phyloP scores from a whole-genome alignment of 2,888 invertebrate genomes.

The Monopis laevigella region DNA sequence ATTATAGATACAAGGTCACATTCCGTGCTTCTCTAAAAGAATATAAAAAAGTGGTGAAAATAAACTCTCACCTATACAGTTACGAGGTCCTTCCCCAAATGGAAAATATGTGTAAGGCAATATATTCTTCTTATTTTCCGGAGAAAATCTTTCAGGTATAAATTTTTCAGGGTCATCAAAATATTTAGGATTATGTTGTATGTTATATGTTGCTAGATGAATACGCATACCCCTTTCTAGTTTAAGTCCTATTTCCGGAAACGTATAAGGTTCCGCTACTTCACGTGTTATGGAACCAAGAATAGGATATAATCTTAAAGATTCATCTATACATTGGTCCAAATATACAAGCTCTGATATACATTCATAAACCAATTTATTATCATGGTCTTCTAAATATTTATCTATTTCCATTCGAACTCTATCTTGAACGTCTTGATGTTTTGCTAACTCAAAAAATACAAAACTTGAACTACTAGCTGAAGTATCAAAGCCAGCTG shows the following conservation, averaged over 20 bases:
- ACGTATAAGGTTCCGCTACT: constrained; percentile 3
- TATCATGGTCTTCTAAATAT: constrained; percentile 33
- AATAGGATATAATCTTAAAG: constrained; percentile 49
- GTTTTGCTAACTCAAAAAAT: constrained; percentile 52
- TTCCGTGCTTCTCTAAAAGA: too few relatives aligned
- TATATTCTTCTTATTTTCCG: constrained; percentile 12
- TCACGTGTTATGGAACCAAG: constrained; percentile 11
- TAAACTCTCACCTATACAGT: constrained; percentile 17
- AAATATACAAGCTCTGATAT: constrained; percentile 52
- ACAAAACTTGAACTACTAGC: constrained; percentile 48
- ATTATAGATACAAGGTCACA: too few relatives aligned
- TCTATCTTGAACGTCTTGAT: constrained; percentile 45
- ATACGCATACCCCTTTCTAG: constrained; percentile 12
- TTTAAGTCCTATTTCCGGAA: constrained; percentile 8
- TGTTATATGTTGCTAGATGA: constrained; percentile 12
- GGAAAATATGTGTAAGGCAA: constrained; percentile 17
- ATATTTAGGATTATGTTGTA: constrained; percentile 14
- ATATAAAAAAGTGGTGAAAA: too few relatives aligned
- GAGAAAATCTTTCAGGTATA: constrained; percentile 14
- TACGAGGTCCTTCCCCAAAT: constrained; percentile 20
- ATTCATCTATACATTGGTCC: constrained; percentile 48
- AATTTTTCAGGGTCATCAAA: constrained; percentile 13
- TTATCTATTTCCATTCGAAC: constrained; percentile 41
- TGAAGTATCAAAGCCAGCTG: constrained; percentile 64
- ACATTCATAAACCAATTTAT: constrained; percentile 47